Evolutionary conservation across 2,888 invertebrate species (phyloP).

Genomic region (Branchipolynoe longqiensis): DNA sequence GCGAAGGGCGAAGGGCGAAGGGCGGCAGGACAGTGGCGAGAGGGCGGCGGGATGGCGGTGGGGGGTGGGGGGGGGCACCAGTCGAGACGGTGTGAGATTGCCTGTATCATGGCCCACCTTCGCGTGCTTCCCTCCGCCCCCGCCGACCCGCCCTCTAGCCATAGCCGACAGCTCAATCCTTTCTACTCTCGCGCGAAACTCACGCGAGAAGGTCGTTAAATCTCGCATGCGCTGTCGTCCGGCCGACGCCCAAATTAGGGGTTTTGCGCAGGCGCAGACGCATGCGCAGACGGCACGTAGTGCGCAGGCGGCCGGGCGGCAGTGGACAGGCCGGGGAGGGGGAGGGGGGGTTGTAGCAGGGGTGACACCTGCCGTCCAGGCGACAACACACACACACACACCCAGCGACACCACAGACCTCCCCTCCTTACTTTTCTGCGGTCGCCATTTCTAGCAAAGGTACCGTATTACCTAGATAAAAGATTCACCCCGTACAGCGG

Average conservation of each 20-base stretch:
- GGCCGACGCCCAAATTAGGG: conserved; percentile 7
- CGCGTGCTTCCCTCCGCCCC: conserved; percentile 4
- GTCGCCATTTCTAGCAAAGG: too few relatives aligned
- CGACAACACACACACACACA: too few relatives aligned
- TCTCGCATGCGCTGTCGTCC: conserved; percentile 18
- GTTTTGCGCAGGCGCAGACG: conserved; percentile 6
- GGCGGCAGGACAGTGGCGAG: neutral
- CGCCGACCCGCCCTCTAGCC: conserved; percentile 5
- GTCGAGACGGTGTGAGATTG: neutral
- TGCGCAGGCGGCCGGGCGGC: neutral
- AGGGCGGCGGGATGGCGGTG: neutral
- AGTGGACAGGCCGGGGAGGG: too few relatives aligned
- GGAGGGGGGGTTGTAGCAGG: too few relatives aligned
- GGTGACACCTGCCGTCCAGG: too few relatives aligned
- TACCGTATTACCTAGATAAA: too few relatives aligned
- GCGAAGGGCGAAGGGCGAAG: too few relatives aligned
- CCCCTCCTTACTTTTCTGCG: too few relatives aligned
- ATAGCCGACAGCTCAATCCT: neutral
- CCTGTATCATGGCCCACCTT: neutral
- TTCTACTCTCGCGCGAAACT: conserved; percentile 13
- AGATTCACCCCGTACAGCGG: too few relatives aligned
- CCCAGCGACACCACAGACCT: too few relatives aligned
- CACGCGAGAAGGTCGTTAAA: conserved; percentile 51
- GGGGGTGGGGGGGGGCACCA: neutral
- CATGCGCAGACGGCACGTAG: too few relatives aligned